Percentiles rank a stretch among this genome's conserved stretches.
Evolutionary conservation across 2,797 vertebrate species (phyloP).

Genomic region (Manis pentadactyla): DNA sequence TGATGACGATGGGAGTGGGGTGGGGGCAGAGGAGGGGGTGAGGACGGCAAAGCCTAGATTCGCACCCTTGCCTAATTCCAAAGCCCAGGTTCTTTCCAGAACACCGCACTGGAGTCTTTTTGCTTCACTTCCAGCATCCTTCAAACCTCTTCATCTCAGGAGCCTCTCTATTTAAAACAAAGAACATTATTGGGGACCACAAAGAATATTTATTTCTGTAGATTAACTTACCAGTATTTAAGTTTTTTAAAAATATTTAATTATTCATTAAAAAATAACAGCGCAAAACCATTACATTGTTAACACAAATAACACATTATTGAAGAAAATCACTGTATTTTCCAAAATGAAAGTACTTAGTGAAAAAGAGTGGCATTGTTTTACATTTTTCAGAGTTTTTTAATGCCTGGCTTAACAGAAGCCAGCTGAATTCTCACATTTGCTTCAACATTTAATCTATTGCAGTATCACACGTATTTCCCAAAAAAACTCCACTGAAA

Average conservation of each 20-base stretch:
- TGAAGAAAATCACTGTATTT: not conserved
- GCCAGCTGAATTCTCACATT: not conserved
- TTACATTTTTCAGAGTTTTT: not conserved
- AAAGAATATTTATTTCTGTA: not conserved
- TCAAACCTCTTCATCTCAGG: not conserved
- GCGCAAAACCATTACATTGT: not conserved
- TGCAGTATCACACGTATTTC: rapidly evolving
- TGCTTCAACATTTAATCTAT: not conserved
- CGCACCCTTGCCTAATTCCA: not conserved
- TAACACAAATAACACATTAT: not conserved
- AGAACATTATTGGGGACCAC: not conserved
- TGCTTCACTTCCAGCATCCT: not conserved
- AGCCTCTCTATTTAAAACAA: not conserved
- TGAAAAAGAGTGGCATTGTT: not conserved
- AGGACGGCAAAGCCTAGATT: not conserved
- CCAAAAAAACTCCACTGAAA: not conserved
- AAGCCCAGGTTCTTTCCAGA: not conserved
- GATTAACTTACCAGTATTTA: not conserved
- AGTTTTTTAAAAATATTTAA: not conserved
- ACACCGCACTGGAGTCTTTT: not conserved
- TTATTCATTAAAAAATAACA: not conserved
- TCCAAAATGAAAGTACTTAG: not conserved
- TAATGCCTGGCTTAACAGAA: not conserved
- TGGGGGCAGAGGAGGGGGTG: not conserved
- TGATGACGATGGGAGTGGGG: rapidly evolving